Evolutionary conservation across 2,113 vertebrate species (phyloP), one percentile per base, ranked within the genome.

Genomic region (Megaceryle maxima): DNA sequence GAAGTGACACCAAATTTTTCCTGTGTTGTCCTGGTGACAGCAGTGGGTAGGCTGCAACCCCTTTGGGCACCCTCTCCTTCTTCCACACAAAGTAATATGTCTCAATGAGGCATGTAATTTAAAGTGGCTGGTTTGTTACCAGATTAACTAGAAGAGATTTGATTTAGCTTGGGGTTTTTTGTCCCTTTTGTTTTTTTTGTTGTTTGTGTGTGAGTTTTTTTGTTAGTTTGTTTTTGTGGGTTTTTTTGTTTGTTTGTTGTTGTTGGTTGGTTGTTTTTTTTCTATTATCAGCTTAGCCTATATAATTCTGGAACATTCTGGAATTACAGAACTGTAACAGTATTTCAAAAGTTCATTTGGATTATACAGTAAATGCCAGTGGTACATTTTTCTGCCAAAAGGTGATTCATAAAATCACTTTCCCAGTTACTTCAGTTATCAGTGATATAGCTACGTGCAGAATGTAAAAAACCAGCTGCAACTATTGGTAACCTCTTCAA

Each of bases 311-410:
- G 39, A 41, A 69, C 19, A 44, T 68, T 89, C 29, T 85, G 11
- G 13, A 91, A 82, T 67, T 74, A 55, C 14, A 67, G 12, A 82
- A 70, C 31, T 63, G 35, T 25, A 37, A 74, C 25, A 55, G 25
- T 84, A 62, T 66, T 87, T 55, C 24, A 94, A 62, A 87, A 90
- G 56, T 35, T 64, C 5, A 62, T 72, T 50, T 89, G 57, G 35
- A 64, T 62, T 79, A 50, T 75, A 41, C 17, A 70, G 16, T 41
- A 75, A 87, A 75, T 24, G 16, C 15, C 41, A 62, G 22, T 35
- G 16, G 48, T 37, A 72, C 3, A 67, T 68, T 87, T 72, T 89
- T 48, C 60, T 56, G 82, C n/a, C 83, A 78, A 75, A 77, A 86
- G 22, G 37, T 9, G 10, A 86, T 80, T 74, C 10, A 83, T 59